Conservation (phyloP, 1,140 invertebrate species). For the Holotrichia oblita region DNA sequence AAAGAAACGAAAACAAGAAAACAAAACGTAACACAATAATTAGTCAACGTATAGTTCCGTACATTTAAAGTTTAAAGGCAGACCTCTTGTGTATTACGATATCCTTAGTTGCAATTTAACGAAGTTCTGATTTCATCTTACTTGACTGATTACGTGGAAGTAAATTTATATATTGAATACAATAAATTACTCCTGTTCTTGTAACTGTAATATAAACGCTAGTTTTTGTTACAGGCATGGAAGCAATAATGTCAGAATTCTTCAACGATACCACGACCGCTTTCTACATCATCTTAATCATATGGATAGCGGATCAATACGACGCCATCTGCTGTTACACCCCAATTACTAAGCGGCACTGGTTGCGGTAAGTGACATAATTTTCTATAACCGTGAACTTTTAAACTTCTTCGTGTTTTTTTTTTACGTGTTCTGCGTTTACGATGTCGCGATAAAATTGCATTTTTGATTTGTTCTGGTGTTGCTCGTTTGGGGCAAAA, state of each 20-base stretch:
- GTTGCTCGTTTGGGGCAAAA: neutral
- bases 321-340: conserved; percentile 98
- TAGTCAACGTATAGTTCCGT: too few species aligned
- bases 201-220: neutral
- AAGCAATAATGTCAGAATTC: conserved; percentile 99
- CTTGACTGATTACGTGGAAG: too few species aligned
- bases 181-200: too few species aligned
- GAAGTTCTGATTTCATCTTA: too few species aligned
- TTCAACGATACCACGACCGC: conserved; percentile 99
- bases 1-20: too few species aligned
- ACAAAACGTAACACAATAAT: too few species aligned
- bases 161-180: too few species aligned
- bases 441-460: neutral
- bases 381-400: conserved; percentile 13
- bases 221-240: conserved; percentile 88
- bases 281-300: conserved; percentile 98
- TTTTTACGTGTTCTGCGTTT: neutral
- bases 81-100: too few species aligned
- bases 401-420: neutral
- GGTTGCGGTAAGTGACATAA: conserved; percentile 83
- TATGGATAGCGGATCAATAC: conserved; percentile 99
- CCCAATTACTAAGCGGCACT: conserved; percentile 92
- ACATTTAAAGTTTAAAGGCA: too few species aligned
- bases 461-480: neutral
- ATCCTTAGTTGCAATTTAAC: too few species aligned